A percentile compares a stretch with the other conserved stretches of the same genome.
Conservation (phyloP, 2,888 invertebrate genomes). For the Athripsodes cinereus region DNA sequence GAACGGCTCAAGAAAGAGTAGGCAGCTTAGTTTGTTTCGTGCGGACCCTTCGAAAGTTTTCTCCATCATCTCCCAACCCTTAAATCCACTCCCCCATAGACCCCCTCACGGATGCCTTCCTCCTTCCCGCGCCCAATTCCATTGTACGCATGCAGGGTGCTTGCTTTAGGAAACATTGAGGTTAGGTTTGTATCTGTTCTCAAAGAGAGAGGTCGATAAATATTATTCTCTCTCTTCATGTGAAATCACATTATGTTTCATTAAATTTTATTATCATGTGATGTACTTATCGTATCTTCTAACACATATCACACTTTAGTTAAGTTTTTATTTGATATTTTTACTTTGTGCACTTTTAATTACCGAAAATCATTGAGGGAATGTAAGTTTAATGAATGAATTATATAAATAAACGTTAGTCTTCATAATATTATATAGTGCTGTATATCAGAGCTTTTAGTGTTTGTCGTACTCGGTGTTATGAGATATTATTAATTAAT, state of each 20-base stretch:
- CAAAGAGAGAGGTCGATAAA: slow-evolving; percentile 25
- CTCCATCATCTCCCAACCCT: slow-evolving; percentile 6
- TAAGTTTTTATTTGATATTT: background rate
- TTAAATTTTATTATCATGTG: background rate
- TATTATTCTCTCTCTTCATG: slow-evolving; percentile 7
- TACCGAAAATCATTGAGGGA: background rate
- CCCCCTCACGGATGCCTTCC: slow-evolving; percentile 8
- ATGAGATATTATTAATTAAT: no score
- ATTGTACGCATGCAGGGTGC: slow-evolving; percentile 14
- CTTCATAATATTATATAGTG: background rate
- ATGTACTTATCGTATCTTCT: no score
- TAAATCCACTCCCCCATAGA: slow-evolving; percentile 14
- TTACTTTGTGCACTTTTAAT: background rate
- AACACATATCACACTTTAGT: no score
- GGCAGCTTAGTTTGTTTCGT: slow-evolving; percentile 1
- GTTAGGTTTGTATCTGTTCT: slow-evolving; percentile 27
- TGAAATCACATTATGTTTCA: background rate
- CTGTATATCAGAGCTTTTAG: slow-evolving; percentile 1
- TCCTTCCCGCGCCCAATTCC: slow-evolving; percentile 17
- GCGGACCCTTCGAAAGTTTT: slow-evolving; percentile 10
- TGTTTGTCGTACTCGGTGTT: background rate
- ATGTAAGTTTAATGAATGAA: background rate
- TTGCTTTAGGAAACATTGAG: slow-evolving; percentile 16
- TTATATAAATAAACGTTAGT: background rate
- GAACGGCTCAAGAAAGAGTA: background rate